Conservation (phyloP, 2,113 vertebrate species). For the Pyxicephalus adspersus region DNA sequence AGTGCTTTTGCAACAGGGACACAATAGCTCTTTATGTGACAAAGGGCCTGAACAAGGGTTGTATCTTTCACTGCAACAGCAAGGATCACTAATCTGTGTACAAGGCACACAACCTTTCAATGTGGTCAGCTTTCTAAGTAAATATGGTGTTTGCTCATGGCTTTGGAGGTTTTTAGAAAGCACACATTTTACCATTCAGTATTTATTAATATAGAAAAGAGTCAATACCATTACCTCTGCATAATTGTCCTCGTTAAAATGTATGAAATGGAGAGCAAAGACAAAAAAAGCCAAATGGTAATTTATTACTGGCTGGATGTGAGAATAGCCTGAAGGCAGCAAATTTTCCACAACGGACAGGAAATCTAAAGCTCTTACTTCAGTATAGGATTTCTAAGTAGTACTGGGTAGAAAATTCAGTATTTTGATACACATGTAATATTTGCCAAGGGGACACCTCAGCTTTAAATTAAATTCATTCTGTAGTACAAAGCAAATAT, state of each 20-base stretch:
- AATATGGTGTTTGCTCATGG: slow-evolving; percentile 4
- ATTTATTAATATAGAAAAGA: not conserved
- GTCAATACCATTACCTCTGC: not conserved
- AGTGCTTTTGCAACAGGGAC: not conserved
- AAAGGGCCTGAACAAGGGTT: not conserved
- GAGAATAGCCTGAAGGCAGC: slow-evolving; percentile 43
- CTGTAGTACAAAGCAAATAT: no score
- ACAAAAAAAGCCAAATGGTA: slow-evolving; percentile 12
- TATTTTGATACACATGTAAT: not conserved
- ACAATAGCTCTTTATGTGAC: not conserved
- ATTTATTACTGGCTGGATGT: slow-evolving; percentile 48
- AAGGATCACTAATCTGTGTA: not conserved
- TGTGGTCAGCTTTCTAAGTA: slow-evolving; percentile 3
- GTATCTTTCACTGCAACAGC: slow-evolving; percentile 11
- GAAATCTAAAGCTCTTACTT: slow-evolving; percentile 39
- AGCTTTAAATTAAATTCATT: no score
- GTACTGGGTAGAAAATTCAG: not conserved
- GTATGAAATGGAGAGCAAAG: not conserved
- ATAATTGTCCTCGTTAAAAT: not conserved
- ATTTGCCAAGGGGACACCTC: no score
- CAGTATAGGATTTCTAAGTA: slow-evolving; percentile 48
- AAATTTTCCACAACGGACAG: slow-evolving; percentile 46
- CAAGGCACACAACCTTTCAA: slow-evolving; percentile 25
- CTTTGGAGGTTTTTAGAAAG: not conserved
- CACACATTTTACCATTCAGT: not conserved